Evolutionary conservation across 2,113 vertebrate species (phyloP).

Genomic region (Nothoprocta perdicaria): DNA sequence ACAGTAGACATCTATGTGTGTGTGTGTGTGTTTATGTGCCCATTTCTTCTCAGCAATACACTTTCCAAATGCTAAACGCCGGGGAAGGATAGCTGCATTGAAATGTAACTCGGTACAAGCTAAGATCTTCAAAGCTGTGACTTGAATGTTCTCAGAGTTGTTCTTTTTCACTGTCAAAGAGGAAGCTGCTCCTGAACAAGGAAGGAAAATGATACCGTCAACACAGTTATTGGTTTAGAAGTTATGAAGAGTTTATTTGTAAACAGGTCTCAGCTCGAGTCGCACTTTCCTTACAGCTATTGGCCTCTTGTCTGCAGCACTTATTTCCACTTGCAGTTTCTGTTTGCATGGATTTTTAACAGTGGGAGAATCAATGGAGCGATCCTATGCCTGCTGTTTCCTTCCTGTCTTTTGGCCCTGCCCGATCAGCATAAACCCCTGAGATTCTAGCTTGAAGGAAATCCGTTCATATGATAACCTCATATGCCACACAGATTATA

Average conservation of each 20-base stretch:
- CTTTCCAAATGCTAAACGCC: conserved; percentile 43
- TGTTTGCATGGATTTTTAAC: not conserved
- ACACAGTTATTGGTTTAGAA: not conserved
- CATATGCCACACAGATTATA: not conserved
- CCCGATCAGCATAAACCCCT: not conserved
- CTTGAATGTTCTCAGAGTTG: conserved; percentile 56
- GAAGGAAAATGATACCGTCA: not conserved
- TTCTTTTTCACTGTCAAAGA: conserved; percentile 51
- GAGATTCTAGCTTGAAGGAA: not conserved
- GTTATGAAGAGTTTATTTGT: conserved; percentile 5
- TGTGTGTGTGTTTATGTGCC: not conserved
- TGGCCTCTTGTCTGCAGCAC: not conserved
- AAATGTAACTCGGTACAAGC: conserved; percentile 33
- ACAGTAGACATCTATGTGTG: conserved; percentile 27
- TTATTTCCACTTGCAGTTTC: not conserved
- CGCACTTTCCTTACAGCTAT: not conserved
- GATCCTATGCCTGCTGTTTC: not conserved
- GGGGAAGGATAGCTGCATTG: conserved; percentile 7
- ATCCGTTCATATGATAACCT: not conserved
- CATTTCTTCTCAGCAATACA: conserved; percentile 44
- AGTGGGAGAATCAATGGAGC: not conserved
- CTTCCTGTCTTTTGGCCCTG: not conserved
- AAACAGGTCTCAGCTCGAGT: conserved; percentile 5
- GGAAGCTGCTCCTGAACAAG: conserved; percentile 20
- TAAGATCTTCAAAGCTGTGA: conserved; percentile 2